phyloP scores from a whole-genome alignment of 2,797 vertebrate genomes.

The Lepus townsendii region DNA sequence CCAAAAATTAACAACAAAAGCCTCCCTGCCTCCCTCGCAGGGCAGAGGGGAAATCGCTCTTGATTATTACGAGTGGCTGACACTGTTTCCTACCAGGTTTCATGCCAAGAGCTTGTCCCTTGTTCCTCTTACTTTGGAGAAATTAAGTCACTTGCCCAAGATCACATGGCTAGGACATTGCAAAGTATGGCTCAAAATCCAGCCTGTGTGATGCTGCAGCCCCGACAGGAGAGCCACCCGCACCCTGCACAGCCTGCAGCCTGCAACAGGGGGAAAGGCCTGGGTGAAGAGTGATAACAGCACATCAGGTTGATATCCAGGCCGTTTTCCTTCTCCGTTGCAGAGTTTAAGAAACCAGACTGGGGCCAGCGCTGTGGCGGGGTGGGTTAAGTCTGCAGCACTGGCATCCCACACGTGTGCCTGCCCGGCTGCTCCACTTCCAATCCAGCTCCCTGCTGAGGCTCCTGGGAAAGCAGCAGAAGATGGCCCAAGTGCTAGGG shows the following conservation, averaged over 20 bases:
- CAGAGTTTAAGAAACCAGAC: background rate
- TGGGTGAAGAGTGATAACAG: fast-evolving
- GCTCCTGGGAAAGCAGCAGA: no score
- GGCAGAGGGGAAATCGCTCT: background rate
- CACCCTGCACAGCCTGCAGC: no score
- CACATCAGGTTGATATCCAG: fast-evolving
- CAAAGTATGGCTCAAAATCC: background rate
- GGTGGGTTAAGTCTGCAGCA: no score
- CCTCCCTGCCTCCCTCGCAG: background rate
- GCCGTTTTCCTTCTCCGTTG: background rate
- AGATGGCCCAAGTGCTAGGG: no score
- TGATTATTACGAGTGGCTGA: background rate
- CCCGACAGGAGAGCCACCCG: fast-evolving
- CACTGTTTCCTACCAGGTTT: background rate
- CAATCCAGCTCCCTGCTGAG: no score
- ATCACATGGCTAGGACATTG: background rate
- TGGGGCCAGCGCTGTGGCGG: no score
- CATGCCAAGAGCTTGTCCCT: background rate
- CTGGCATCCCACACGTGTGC: no score
- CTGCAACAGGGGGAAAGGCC: no score
- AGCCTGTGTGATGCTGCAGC: no score
- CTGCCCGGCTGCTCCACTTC: no score
- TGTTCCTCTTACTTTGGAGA: background rate
- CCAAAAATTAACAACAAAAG: conserved; percentile 23
- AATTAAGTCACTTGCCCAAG: background rate